phyloP scores from a whole-genome alignment of 2,113 vertebrate genomes.

The Erinaceus europaeus region DNA sequence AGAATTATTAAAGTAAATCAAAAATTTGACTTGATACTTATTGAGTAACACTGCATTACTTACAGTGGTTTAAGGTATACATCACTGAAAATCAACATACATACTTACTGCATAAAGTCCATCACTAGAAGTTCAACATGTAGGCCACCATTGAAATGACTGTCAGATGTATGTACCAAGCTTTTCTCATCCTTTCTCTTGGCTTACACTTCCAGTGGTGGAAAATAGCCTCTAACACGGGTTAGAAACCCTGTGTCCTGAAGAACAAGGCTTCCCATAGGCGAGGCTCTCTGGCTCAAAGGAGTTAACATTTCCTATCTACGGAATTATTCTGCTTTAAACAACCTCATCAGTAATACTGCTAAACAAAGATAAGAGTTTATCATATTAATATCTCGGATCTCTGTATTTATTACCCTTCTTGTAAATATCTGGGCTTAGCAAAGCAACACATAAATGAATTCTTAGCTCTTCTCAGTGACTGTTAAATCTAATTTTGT shows the following conservation, averaged over 20 bases:
- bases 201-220: background rate
- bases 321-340: background rate
- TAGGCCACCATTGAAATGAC: background rate
- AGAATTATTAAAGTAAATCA: no score
- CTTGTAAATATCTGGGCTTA: background rate
- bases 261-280: background rate
- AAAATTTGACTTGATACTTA: no score
- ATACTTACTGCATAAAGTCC: no score
- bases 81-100: no score
- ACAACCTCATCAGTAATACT: background rate
- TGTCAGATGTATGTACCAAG: background rate
- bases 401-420: background rate
- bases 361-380: conserved; percentile 5
- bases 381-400: background rate
- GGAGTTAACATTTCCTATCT: background rate
- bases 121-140: no score
- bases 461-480: background rate
- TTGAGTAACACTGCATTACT: no score
- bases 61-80: no score
- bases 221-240: background rate
- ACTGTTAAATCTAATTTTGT: background rate
- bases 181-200: background rate
- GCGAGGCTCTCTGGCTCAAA: background rate
- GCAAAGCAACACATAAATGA: background rate
- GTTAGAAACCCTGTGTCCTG: no score